Base-by-base conservation (phyloP, 2,888 invertebrate genomes). In the Pheosia gnoma region DNA sequence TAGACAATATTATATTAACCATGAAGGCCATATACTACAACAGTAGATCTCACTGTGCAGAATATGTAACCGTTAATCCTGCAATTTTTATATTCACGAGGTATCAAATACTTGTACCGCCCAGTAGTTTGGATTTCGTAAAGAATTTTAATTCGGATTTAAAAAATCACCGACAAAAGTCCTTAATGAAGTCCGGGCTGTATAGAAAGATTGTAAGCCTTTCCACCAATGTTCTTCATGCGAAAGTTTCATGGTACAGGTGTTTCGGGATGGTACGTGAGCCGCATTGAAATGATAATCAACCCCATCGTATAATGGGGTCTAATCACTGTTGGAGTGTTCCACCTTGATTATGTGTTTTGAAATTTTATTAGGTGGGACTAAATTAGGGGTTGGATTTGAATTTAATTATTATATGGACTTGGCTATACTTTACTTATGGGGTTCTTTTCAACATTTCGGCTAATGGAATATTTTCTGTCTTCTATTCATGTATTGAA, bases 211-310 rank as follows among this genome's bases (percentile, higher is more conserved):
- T 45, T 45, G 10, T 10, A 47, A 47, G 47, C 9, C 47, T 11
- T 47, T 11, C 11, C 4, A 11, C 47, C n/a, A 47, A 11, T 47
- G n/a, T 47, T 47, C 47, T 47, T 47, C 47, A 47, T 47, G 4
- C 65, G 69, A 71, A 67, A 69, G 69, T 71, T 45, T 61, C 60
- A 61, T 57, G 61, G 67, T 59, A 67, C 67, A 70, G 72, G 68
- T 71, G 69, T 67, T 63, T 65, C 62, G 51, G 69, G 70, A 65
- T 65, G 63, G 63, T 62, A 65, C 70, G 72, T 70, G 70, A 61
- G 63, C 62, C 62, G 64, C 71, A 68, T 71, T 71, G 68, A 67
- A 71, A 71, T 71, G 71, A 71, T 69, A 71, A 71, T 71, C 68
- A 66, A 63, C 61, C 37, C 43, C 66, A 71, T 68, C 62, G 64